A percentile compares a stretch with the other conserved stretches of the same genome.
These are phyloP conservation scores for Agraylea sexmaculata DNA, from an alignment of 1,140 invertebrate genomes.

Conservation along the genomic window DNA sequence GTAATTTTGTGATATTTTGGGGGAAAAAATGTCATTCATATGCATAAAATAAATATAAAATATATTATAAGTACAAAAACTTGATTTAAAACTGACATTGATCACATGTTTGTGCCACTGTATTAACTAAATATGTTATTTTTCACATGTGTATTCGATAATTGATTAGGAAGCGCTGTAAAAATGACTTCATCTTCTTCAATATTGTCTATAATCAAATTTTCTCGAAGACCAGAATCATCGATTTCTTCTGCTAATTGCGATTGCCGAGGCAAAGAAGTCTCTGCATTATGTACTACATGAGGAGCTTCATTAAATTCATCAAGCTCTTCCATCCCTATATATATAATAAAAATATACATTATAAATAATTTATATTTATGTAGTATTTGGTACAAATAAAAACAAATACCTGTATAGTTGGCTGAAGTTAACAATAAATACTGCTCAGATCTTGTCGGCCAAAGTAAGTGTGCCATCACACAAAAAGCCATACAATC, in stretches of 20 bases:
- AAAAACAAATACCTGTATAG: constrained; percentile 38
- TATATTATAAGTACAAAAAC: too few species aligned
- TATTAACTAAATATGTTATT: too few species aligned
- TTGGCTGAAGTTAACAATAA: constrained; percentile 62
- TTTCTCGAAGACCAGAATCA: constrained; percentile 4
- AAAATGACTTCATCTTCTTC: constrained; percentile 21
- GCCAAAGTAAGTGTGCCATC: constrained; percentile 89
- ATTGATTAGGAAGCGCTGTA: too few species aligned
- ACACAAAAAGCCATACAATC: constrained; percentile 90
- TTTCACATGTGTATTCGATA: too few species aligned
- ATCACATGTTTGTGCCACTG: too few species aligned
- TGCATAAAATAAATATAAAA: too few species aligned
- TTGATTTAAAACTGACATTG: too few species aligned
- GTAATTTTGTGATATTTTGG: too few species aligned
- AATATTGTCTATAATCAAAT: constrained; percentile 9
- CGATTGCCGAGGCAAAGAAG: constrained; percentile 1
- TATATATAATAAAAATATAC: constrained; percentile 16
- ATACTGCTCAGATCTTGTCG: constrained; percentile 81
- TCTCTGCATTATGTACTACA: constrained; percentile 51
- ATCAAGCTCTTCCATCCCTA: constrained; percentile 73
- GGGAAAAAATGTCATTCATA: too few species aligned
- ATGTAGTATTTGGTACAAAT: constrained; percentile 2
- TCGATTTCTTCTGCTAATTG: neutral
- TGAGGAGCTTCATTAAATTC: constrained; percentile 90
- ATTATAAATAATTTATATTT: constrained; percentile 1